phyloP scores from a whole-genome alignment of 1,140 invertebrate genomes.

The Drosophila azteca region DNA sequence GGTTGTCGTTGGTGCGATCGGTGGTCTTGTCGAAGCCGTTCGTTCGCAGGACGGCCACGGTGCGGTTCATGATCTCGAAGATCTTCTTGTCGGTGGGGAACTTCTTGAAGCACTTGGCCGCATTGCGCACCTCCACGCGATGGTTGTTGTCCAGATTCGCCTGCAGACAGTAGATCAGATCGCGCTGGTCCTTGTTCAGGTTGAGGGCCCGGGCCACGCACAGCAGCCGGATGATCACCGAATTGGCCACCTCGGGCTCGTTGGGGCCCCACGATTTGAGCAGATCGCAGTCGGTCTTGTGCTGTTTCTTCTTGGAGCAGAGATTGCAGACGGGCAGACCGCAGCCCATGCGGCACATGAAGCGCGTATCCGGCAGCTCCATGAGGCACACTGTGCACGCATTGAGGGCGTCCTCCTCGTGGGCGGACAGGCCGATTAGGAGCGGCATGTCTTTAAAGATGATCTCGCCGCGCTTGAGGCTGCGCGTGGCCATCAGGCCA shows the following conservation, averaged over 20 bases:
- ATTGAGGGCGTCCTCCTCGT: constrained; percentile 74
- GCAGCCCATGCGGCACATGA: constrained; percentile 84
- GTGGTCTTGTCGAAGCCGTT: constrained; percentile 89
- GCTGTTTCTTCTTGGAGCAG: constrained; percentile 86
- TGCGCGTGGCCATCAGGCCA: constrained; percentile 87
- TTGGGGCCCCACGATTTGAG: constrained; percentile 85
- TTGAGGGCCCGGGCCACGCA: constrained; percentile 86
- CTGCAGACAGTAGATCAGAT: constrained; percentile 86
- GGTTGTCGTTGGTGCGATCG: constrained; percentile 84
- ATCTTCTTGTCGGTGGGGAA: constrained; percentile 84
- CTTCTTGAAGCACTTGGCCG: constrained; percentile 86
- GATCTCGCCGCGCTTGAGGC: constrained; percentile 87
- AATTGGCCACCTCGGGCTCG: constrained; percentile 85
- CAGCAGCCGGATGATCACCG: constrained; percentile 85
- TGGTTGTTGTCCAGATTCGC: constrained; percentile 85
- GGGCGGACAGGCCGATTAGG: constrained; percentile 86
- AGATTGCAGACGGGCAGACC: constrained; percentile 83
- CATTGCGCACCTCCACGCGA: constrained; percentile 86
- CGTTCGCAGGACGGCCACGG: constrained; percentile 88
- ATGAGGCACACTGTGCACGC: constrained; percentile 74
- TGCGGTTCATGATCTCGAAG: constrained; percentile 80
- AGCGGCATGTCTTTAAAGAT: constrained; percentile 88
- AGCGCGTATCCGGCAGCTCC: constrained; percentile 82
- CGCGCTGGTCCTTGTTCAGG: constrained; percentile 85
- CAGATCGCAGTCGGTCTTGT: constrained; percentile 86